Evolutionary conservation across 2,888 invertebrate species (phyloP).

Genomic region (Drosophila nr. perissopoda): DNA sequence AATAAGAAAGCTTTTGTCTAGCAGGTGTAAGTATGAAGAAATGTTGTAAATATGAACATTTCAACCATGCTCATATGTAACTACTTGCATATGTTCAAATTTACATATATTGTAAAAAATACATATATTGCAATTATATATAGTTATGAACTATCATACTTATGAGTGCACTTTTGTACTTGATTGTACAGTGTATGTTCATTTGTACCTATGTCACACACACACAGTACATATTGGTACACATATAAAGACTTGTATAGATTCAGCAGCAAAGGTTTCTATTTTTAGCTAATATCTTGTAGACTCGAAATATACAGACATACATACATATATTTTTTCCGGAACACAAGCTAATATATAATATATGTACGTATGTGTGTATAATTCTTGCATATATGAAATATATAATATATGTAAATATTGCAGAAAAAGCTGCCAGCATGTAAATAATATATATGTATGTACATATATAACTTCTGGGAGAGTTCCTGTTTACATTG

Average conservation of each 20-base stretch:
- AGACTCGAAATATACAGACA: conserved; percentile 35
- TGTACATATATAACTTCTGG: background rate
- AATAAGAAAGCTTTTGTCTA: conserved; percentile 27
- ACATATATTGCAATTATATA: conserved; percentile 13
- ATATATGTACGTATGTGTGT: conserved; percentile 39
- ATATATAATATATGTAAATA: conserved; percentile 27
- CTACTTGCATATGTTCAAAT: conserved; percentile 5
- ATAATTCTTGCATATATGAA: conserved; percentile 3
- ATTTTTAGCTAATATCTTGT: conserved; percentile 65
- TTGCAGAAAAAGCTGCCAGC: conserved; percentile 2
- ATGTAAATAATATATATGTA: background rate
- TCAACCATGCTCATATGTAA: conserved; percentile 26
- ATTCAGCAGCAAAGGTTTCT: conserved; percentile 58
- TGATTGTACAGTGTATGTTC: conserved; percentile 8
- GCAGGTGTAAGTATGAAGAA: conserved; percentile 15
- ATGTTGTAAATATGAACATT: background rate
- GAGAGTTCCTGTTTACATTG: conserved; percentile 12
- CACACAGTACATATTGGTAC: conserved; percentile 30
- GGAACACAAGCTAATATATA: conserved; percentile 31
- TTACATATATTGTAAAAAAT: background rate
- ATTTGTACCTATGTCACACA: conserved; percentile 21
- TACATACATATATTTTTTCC: conserved; percentile 46
- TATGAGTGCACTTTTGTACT: conserved; percentile 6
- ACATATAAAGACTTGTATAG: conserved; percentile 23
- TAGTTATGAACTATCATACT: conserved; percentile 24